These are phyloP conservation scores for Equus quagga DNA, from an alignment of 2,113 vertebrate genomes.

Conservation along the genomic window DNA sequence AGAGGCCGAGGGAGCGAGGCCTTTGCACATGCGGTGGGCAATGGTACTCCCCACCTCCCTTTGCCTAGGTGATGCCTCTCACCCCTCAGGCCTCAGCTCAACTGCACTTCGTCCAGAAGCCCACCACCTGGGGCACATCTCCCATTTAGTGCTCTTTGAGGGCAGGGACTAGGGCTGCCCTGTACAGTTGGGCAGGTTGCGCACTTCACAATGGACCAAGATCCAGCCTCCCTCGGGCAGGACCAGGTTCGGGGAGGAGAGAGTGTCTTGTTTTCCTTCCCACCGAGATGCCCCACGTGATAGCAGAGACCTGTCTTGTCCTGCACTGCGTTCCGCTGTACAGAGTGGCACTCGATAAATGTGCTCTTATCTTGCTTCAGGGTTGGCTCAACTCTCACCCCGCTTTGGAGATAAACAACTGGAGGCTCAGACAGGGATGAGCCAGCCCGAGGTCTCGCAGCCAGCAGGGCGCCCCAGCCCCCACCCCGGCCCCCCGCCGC, in stretches of 20 bases:
- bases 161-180: not conserved
- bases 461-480: not conserved
- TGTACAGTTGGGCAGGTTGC: accelerated
- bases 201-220: not conserved
- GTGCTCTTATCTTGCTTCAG: accelerated
- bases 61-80: not conserved
- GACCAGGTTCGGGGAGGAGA: not conserved
- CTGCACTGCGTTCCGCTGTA: not conserved
- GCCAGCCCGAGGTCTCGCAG: not conserved
- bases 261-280: not conserved
- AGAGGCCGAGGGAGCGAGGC: not conserved
- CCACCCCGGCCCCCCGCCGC: accelerated
- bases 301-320: not conserved
- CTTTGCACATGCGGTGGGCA: not conserved
- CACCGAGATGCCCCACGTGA: not conserved
- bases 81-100: not conserved
- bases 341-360: accelerated
- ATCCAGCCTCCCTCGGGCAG: not conserved
- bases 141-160: not conserved
- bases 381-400: not conserved
- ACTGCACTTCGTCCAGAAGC: not conserved
- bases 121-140: not conserved
- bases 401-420: not conserved
- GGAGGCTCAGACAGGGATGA: too few species aligned
- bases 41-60: not conserved